phyloP scores from a whole-genome alignment of 2,888 invertebrate genomes.

The Mythimna ferrago region DNA sequence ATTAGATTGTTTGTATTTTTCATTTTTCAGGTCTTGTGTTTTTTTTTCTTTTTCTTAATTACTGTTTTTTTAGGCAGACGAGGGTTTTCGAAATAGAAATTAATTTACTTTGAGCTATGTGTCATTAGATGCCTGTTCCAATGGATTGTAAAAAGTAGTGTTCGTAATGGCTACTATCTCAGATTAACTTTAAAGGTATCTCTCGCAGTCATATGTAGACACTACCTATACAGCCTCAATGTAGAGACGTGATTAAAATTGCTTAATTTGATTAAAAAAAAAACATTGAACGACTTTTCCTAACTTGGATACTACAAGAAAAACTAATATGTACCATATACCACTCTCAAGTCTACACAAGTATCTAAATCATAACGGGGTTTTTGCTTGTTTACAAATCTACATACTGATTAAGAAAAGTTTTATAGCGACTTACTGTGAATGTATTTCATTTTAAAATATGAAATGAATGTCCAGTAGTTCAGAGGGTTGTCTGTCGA shows the following conservation, averaged over 20 bases:
- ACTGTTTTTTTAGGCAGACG: no score
- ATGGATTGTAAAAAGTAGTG: conserved; percentile 7
- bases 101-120: background rate
- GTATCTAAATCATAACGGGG: conserved; percentile 28
- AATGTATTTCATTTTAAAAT: conserved; percentile 48
- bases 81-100: background rate
- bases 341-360: conserved; percentile 11
- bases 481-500: conserved; percentile 17
- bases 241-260: conserved; percentile 40
- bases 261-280: conserved; percentile 28
- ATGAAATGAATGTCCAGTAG: conserved; percentile 22
- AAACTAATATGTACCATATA: conserved; percentile 44
- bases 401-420: conserved; percentile 35
- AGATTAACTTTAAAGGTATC: conserved; percentile 14
- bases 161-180: background rate
- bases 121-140: background rate
- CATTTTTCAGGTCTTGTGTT: background rate
- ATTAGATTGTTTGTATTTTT: background rate
- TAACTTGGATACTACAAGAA: conserved; percentile 51
- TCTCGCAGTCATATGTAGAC: conserved; percentile 3
- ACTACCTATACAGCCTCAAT: conserved; percentile 19
- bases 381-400: conserved; percentile 47
- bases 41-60: background rate
- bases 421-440: conserved; percentile 21
- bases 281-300: conserved; percentile 51